Conservation (phyloP, 2,113 vertebrate genomes). For the Halcyon malimbica region DNA sequence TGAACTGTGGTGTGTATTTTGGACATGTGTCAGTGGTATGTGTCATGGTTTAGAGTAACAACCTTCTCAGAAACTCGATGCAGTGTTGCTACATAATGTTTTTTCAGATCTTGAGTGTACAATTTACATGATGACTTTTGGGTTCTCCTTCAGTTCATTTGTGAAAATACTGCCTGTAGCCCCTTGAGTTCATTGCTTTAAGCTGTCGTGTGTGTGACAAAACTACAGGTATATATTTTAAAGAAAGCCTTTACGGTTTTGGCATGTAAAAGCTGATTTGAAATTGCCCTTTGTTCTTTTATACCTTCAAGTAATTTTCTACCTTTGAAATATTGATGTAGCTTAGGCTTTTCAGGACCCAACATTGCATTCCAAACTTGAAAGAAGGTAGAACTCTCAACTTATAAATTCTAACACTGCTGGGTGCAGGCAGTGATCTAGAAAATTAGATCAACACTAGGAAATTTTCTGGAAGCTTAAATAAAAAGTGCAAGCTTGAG, state of each 20-base stretch:
- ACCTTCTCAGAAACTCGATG: not conserved
- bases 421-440: conserved; percentile 31
- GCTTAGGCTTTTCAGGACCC: not conserved
- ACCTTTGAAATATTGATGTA: not conserved
- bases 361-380: not conserved
- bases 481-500: not conserved
- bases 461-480: conserved; percentile 27
- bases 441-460: conserved; percentile 47
- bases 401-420: not conserved
- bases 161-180: not conserved
- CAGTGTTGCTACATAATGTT: not conserved
- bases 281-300: not conserved
- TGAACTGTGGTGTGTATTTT: not conserved
- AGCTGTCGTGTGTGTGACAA: not conserved
- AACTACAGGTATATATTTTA: not conserved
- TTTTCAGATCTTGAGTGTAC: not conserved
- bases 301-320: not conserved
- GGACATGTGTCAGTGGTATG: not conserved
- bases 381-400: not conserved
- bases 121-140: not conserved
- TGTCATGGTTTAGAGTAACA: not conserved
- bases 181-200: not conserved
- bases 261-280: not conserved
- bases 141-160: not conserved
- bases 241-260: not conserved